Evolutionary conservation across 2,113 vertebrate genomes (phyloP).

Genomic region (Xiphophorus couchianus): DNA sequence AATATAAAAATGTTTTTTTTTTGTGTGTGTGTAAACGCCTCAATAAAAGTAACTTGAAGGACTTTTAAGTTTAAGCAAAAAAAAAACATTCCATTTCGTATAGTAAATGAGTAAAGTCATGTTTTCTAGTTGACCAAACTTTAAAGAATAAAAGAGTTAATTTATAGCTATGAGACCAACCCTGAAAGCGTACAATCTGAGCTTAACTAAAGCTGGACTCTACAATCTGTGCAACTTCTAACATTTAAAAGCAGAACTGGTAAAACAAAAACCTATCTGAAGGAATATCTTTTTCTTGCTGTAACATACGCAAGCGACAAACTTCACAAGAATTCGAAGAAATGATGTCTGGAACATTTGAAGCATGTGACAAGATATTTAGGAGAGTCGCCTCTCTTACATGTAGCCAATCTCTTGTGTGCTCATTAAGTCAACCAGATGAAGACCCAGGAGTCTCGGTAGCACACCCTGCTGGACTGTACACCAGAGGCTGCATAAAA

Average conservation of each 20-base stretch:
- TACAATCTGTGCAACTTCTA: neutral
- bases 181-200: neutral
- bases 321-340: neutral
- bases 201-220: neutral
- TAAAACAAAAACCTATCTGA: neutral
- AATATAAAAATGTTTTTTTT: too few species aligned
- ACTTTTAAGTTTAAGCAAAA: too few species aligned
- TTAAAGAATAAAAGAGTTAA: neutral
- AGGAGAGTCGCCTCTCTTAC: neutral
- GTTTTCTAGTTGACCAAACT: neutral
- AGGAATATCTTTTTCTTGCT: neutral
- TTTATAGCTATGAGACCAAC: too few species aligned
- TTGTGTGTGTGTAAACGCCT: too few species aligned
- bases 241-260: neutral
- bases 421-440: slow-evolving; percentile 46
- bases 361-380: neutral
- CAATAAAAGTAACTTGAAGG: too few species aligned
- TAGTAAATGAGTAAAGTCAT: neutral
- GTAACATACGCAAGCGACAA: neutral
- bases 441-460: slow-evolving; percentile 24
- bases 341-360: neutral
- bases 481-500: slow-evolving; percentile 32
- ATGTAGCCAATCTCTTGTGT: slow-evolving; percentile 34
- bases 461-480: slow-evolving; percentile 19
- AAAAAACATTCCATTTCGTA: neutral